Percentiles rank a stretch among this genome's conserved stretches.
Evolutionary conservation across 2,888 invertebrate species (phyloP).

Genomic region (Polydrusus tereticollis): DNA sequence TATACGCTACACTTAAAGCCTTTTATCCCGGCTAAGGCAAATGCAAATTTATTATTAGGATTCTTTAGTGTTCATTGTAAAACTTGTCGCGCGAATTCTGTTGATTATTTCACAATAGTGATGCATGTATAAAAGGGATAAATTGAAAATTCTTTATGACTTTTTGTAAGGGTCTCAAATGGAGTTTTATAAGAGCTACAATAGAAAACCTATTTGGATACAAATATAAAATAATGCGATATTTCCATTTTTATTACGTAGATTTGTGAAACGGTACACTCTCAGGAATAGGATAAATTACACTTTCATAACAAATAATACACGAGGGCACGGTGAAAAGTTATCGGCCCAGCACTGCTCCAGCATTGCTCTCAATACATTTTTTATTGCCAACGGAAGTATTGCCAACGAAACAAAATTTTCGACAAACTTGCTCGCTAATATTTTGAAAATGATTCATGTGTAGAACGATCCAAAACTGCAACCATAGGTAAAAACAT

Average conservation of each 20-base stretch:
- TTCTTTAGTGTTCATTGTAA: slow-evolving; percentile 4
- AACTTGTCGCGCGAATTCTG: slow-evolving; percentile 1
- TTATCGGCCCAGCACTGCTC: too few species aligned
- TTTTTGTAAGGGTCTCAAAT: background rate
- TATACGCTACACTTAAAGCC: background rate
- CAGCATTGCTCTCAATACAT: too few species aligned
- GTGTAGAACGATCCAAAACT: too few species aligned
- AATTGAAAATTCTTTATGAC: background rate
- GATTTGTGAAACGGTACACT: background rate
- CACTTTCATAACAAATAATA: too few species aligned
- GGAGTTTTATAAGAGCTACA: background rate
- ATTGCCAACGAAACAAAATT: too few species aligned
- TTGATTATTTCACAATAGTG: slow-evolving; percentile 8
- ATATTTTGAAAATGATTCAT: too few species aligned
- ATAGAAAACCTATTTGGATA: background rate
- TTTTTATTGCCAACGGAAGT: too few species aligned
- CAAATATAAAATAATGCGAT: background rate
- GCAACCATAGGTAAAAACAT: too few species aligned
- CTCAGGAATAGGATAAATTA: background rate
- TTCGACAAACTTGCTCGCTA: too few species aligned
- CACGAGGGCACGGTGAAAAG: too few species aligned
- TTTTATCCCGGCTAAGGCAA: background rate
- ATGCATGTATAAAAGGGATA: background rate
- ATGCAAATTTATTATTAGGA: slow-evolving; percentile 13
- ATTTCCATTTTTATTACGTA: background rate